Evolutionary conservation across 2,797 vertebrate genomes (phyloP).

Genomic region (Argentina silus): DNA sequence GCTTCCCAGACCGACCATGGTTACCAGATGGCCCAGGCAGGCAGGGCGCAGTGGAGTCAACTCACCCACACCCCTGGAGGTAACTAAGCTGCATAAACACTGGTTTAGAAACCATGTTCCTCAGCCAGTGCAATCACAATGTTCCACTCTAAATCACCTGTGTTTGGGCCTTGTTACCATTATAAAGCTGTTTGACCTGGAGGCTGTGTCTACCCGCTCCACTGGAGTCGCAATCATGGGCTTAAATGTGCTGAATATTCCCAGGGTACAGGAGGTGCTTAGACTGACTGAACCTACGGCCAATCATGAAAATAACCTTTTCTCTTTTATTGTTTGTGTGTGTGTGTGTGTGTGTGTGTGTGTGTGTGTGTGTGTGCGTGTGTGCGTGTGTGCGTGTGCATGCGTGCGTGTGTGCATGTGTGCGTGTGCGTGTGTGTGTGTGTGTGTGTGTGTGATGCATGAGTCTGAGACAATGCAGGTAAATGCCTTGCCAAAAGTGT

Average conservation of each 20-base stretch:
- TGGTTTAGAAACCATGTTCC: background rate
- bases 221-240: background rate
- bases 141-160: background rate
- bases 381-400: background rate
- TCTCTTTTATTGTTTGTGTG: background rate
- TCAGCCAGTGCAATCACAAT: constrained; percentile 1
- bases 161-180: background rate
- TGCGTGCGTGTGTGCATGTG: background rate
- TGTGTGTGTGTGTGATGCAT: background rate
- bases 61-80: background rate
- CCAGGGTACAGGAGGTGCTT: constrained; percentile 1
- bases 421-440: no score
- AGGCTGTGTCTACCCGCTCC: background rate
- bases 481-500: background rate
- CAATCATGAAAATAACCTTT: background rate
- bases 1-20: background rate
- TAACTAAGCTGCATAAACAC: background rate
- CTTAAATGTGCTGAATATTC: constrained; percentile 2
- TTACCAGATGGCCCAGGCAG: no score
- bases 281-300: background rate
- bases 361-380: background rate
- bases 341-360: background rate
- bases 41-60: background rate
- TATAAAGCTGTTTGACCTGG: background rate
- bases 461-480: background rate